Conservation (phyloP, 2,113 vertebrate genomes). For the Maccullochella peelii region DNA sequence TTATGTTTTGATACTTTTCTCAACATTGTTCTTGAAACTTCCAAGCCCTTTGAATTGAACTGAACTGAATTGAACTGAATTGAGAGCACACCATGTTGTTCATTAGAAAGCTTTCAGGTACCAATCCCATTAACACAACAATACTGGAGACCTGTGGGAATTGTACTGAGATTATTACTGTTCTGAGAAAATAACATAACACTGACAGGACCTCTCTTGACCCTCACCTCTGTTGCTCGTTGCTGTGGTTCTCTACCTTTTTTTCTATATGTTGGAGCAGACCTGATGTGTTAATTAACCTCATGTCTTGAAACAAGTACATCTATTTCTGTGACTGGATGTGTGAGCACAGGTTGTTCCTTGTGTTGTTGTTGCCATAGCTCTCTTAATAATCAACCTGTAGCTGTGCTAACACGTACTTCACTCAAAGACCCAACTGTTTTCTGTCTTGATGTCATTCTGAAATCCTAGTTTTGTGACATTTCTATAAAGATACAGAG, state of each 20-base stretch:
- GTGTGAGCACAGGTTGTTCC: not conserved
- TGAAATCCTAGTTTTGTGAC: not conserved
- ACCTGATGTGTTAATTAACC: constrained; percentile 16
- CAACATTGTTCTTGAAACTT: too few species aligned
- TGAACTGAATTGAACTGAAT: too few species aligned
- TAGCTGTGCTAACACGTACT: not conserved
- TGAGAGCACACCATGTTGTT: not conserved
- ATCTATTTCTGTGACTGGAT: not conserved
- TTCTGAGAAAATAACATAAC: not conserved
- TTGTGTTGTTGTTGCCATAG: constrained; percentile 19
- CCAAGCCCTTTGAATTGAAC: too few species aligned
- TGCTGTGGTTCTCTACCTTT: not conserved
- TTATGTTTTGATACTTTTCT: too few species aligned
- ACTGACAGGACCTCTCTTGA: not conserved
- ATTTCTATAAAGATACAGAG: not conserved
- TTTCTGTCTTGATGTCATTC: not conserved
- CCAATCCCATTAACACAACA: too few species aligned
- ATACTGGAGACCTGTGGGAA: not conserved
- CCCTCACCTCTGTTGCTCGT: not conserved
- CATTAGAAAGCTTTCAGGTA: not conserved
- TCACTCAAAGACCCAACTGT: not conserved
- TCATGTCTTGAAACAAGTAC: not conserved
- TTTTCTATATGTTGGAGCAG: not conserved
- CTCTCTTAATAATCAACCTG: not conserved
- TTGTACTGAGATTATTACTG: not conserved